Conservation (phyloP, 2,797 vertebrate species). For the Epinephelus awoara region DNA sequence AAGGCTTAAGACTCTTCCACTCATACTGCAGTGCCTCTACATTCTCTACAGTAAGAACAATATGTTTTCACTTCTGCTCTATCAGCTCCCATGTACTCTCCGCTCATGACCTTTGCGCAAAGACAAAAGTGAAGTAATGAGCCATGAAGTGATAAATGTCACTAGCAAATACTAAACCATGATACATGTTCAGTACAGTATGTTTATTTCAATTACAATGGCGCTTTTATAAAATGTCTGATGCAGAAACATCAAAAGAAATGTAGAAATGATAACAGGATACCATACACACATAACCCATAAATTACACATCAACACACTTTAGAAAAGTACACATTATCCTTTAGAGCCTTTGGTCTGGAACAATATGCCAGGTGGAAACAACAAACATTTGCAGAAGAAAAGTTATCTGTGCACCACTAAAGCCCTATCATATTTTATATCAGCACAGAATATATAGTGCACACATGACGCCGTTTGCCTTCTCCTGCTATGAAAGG, state of each 20-base stretch:
- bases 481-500: slow-evolving; percentile 53
- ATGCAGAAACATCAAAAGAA: slow-evolving; percentile 79
- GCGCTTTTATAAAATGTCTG: slow-evolving; percentile 82
- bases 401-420: slow-evolving; percentile 62
- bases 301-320: slow-evolving; percentile 78
- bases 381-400: slow-evolving; percentile 61
- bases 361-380: slow-evolving; percentile 64
- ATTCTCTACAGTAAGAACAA: neutral
- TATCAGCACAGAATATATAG: slow-evolving; percentile 51
- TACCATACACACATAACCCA: slow-evolving; percentile 72
- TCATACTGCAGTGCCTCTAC: neutral
- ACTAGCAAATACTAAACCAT: neutral
- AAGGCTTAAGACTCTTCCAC: neutral
- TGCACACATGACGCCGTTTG: slow-evolving; percentile 45
- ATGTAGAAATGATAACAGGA: slow-evolving; percentile 74
- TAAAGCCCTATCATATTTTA: slow-evolving; percentile 68
- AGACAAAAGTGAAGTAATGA: neutral
- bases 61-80: neutral
- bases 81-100: neutral
- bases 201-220: slow-evolving; percentile 81
- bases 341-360: slow-evolving; percentile 80
- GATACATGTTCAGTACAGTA: slow-evolving; percentile 49
- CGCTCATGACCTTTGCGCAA: neutral
- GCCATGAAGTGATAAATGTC: slow-evolving; percentile 15
- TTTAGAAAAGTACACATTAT: slow-evolving; percentile 74